A percentile compares a stretch with the other conserved stretches of the same genome.
phyloP scores from a whole-genome alignment of 2,113 vertebrate species.

The Chelonoidis abingdonii region DNA sequence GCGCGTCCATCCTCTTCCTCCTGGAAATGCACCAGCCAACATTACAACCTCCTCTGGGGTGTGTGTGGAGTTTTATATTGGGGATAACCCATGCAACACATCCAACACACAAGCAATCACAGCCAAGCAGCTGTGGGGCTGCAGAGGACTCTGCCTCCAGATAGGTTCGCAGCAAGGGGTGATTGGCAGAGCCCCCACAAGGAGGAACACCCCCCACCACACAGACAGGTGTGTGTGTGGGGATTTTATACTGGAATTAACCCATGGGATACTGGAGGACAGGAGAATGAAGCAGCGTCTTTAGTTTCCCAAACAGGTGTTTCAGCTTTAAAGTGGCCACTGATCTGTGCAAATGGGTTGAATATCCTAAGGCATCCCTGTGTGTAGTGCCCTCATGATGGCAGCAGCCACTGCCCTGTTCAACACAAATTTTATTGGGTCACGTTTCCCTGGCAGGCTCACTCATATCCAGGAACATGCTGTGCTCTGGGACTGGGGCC shows the following conservation, averaged over 20 bases:
- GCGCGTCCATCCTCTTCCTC: conserved; percentile 75
- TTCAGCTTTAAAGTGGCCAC: background rate
- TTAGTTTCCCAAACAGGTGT: background rate
- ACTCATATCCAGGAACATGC: background rate
- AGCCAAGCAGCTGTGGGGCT: accelerated
- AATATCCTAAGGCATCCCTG: background rate
- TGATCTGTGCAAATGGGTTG: background rate
- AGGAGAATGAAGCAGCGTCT: background rate
- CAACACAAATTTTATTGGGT: background rate
- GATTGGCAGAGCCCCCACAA: background rate
- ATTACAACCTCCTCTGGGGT: background rate
- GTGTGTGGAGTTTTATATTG: background rate
- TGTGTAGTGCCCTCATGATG: background rate
- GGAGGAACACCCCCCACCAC: background rate
- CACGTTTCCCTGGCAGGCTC: background rate
- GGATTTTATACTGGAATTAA: background rate
- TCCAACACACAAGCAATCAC: accelerated
- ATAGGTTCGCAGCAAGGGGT: accelerated
- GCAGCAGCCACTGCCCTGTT: background rate
- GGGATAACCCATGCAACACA: accelerated
- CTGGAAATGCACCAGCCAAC: conserved; percentile 46
- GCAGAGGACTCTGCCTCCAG: background rate
- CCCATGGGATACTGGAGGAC: background rate
- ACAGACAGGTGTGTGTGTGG: background rate
- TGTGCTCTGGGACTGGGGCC: background rate